Evolutionary conservation across 2,797 vertebrate species (phyloP), one percentile per base, ranked within the genome.

Genomic region (Ammospiza maritima): DNA sequence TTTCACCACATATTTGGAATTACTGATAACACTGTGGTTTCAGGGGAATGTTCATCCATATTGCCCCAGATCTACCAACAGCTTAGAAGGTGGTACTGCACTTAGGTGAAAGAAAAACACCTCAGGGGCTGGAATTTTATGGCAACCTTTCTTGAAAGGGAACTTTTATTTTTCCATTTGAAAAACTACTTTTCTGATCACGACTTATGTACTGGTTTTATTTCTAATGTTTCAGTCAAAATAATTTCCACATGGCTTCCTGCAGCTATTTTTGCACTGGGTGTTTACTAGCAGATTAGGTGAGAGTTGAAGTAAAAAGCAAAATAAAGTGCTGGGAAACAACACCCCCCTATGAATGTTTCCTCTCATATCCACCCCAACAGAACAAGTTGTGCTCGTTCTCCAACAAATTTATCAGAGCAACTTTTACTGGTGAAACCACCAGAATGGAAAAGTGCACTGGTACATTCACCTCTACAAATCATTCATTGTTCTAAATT

Each of bases 1-100:
- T 89, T 93, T 40, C 77, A 87, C 81, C 32, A 74, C 75, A 51
- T 87, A 91, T 48, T 77, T 91, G 78, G 78, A 75, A 92, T 80
- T 62, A 72, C 78, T 65, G 78, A 25, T 89, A 88, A 80, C 50
- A 30, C 69, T 65, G 83, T 77, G 81, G 86, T 88, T 94, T 57
- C 65, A 74, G 42, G 64, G 54, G 65, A 87, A 89, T 60, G 42
- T 60, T 85, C 53, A 71, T 85, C 34, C 64, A 22, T 64, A 74
- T n/a, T 71, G 44, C 56, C 72, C 50, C 67, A 69, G 45, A 81
- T 48, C 57, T 48, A 57, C 42, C 48, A 88, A 17, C 38, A 58
- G 3, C 47, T 87, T 54, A 42, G 61, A 67, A 88, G 76, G 50
- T 45, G 64, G 19, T 82, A 50, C 56, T 73, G 22, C 38, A 70